Base-by-base conservation (phyloP, 2,113 vertebrate genomes). In the Scomber colias region DNA sequence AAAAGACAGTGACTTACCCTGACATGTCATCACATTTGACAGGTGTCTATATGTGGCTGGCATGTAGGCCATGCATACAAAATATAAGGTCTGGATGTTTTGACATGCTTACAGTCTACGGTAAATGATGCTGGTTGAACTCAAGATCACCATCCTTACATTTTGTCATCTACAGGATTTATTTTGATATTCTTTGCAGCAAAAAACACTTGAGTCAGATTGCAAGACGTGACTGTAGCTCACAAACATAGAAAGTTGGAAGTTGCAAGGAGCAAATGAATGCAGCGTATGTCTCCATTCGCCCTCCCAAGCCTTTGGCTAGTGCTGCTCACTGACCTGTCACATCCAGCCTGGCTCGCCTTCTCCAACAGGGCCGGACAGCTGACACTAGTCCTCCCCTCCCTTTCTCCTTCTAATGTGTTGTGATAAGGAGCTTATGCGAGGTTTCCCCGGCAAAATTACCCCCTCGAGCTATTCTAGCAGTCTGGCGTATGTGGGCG, bases 361-460 rank as follows among this genome's bases (percentile, higher is more conserved):
- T 72, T 95, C 95, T 88, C 94, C 85, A 92, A 93, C 90, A 91
- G 94, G 93, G 90, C 94, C 84, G 91, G 94, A 93, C 94, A 96
- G 91, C 95, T 96, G 95, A 96, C 95, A 96, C 92, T 94, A 94
- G 90, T 40, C 74, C 93, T 96, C 95, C 94, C 95, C 93, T 95
- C 96, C 96, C 3, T 9, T 92, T 90, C 84, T 91, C 83, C 94
- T 93, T 87, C 84, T 96, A 96, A 96, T 96, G 93, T 96, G 96
- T 96, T 96, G 92, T 96, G 96, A 97, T 98, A 96, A 96, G 95
- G 92, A 97, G 96, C 96, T 96, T 97, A 96, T 96, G 95, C 89
- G 96, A 92, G 93, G 93, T 95, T 95, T 91, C 94, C 90, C 89
- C 89, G 82, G 91, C 87, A 95, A 95, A 86, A 95, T 93, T 93